phyloP scores from a whole-genome alignment of 2,888 invertebrate species.

The Pterobdella sp. region DNA sequence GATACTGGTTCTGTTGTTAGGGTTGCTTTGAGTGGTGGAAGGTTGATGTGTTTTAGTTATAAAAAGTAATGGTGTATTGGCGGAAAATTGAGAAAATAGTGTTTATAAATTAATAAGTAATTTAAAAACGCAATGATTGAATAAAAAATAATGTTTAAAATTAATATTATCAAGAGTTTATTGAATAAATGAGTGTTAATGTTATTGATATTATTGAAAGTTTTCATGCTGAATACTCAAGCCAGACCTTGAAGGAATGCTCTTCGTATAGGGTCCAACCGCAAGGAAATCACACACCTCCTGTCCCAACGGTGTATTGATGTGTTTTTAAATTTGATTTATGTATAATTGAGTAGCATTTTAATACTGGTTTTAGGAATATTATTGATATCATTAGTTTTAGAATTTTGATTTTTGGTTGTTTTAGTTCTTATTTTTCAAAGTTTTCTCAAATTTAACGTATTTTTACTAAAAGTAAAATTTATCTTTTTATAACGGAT shows the following conservation, averaged over 20 bases:
- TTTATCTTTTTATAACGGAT: too few species aligned
- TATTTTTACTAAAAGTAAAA: too few species aligned
- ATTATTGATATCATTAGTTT: too few species aligned
- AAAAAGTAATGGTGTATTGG: not conserved
- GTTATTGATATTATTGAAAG: not conserved
- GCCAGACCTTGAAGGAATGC: conserved; percentile 38
- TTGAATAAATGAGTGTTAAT: not conserved
- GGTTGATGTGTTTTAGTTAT: not conserved
- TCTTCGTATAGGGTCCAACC: conserved; percentile 39
- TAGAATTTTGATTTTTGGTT: too few species aligned
- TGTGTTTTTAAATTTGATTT: too few species aligned
- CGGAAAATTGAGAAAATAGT: not conserved
- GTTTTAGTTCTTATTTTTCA: too few species aligned
- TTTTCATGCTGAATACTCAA: not conserved
- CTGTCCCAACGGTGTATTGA: conserved; percentile 27
- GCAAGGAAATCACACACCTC: conserved; percentile 40
- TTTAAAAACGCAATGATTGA: too few species aligned
- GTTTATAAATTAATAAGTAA: too few species aligned
- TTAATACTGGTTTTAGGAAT: too few species aligned
- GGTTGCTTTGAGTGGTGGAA: not conserved
- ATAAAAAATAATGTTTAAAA: not conserved
- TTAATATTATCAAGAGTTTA: not conserved
- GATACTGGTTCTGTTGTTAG: too few species aligned
- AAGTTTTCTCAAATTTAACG: too few species aligned
- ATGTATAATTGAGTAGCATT: too few species aligned